Conservation (phyloP, 2,113 vertebrate species). For the Gobiocypris rarus region DNA sequence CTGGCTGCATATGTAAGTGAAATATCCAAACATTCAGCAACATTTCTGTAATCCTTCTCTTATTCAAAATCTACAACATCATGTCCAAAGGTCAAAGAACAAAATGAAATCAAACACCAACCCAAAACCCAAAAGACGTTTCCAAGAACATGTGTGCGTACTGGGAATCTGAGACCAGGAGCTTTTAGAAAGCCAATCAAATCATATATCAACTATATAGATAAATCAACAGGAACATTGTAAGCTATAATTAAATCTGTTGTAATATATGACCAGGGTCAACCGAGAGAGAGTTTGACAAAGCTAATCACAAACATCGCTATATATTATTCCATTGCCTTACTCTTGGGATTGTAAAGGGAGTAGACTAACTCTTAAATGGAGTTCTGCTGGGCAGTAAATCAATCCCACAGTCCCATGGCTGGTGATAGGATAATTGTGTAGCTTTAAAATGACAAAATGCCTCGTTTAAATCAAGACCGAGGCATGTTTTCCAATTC, state of each 20-base stretch:
- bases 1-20: conserved; percentile 71
- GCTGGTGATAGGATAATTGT: background rate
- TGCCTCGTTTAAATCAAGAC: background rate
- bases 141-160: background rate
- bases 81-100: background rate
- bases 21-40: background rate
- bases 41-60: background rate
- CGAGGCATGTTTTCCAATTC: background rate
- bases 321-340: background rate
- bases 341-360: background rate
- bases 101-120: background rate
- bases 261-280: background rate
- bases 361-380: background rate
- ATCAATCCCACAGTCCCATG: conserved; percentile 24
- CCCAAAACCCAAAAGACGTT: background rate
- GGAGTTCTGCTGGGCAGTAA: conserved; percentile 8
- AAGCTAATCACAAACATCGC: conserved; percentile 17
- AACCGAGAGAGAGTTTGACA: conserved; percentile 1
- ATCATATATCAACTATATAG: background rate
- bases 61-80: background rate
- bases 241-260: conserved; percentile 1
- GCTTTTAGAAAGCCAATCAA: conserved; percentile 11
- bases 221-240: background rate
- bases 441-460: conserved; percentile 21
- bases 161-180: background rate